Conservation (phyloP, 2,113 vertebrate genomes). For the Excalfactoria chinensis region DNA sequence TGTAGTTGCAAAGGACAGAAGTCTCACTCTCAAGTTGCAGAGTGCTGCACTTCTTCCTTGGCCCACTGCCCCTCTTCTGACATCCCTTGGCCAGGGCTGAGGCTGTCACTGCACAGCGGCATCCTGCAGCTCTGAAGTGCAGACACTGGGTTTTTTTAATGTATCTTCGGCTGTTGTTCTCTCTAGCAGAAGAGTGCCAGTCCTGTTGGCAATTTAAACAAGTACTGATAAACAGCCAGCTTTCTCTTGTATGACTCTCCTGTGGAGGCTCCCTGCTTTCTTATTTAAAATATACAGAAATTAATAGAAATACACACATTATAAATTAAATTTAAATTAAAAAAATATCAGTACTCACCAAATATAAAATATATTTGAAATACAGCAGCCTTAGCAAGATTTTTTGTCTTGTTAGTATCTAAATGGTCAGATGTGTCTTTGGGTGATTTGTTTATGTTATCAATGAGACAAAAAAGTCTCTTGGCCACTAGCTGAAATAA, state of each 20-base stretch:
- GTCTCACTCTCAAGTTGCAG: background rate
- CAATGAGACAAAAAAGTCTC: background rate
- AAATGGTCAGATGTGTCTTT: background rate
- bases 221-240: background rate
- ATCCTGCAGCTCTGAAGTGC: background rate
- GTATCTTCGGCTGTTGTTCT: background rate
- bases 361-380: background rate
- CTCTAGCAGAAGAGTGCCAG: background rate
- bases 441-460: background rate
- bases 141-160: background rate
- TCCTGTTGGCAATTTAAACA: background rate
- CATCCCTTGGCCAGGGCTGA: background rate
- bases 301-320: background rate
- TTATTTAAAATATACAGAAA: background rate
- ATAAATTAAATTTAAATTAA: background rate
- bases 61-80: background rate
- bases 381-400: background rate
- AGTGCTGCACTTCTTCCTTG: background rate
- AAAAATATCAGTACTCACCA: background rate
- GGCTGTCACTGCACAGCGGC: background rate
- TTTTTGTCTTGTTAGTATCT: background rate
- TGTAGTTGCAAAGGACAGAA: background rate
- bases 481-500: background rate
- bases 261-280: background rate
- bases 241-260: rapidly evolving